Base-by-base conservation (phyloP, 2,113 vertebrate genomes). In the Eidolon helvum region DNA sequence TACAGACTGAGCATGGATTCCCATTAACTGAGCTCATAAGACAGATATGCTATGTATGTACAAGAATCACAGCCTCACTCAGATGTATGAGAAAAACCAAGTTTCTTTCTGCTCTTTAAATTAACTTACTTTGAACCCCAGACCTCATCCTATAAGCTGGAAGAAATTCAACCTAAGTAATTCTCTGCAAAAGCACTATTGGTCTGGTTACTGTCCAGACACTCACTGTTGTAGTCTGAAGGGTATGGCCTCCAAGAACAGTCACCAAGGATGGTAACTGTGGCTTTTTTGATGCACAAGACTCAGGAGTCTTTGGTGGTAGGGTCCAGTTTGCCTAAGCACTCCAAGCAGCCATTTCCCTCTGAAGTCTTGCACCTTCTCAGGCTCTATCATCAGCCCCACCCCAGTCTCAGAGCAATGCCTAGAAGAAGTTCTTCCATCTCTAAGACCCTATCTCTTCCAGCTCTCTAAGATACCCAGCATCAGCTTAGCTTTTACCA, bases 81-180 rank as follows among this genome's bases (percentile, higher is more conserved):
- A 53, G 50, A 43, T 61, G 14, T 26, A 19, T 40, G 43, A 82
- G 74, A 87, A 87, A 88, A 91, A 6, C 4, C 26, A 87, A 59
- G 19, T 90, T 66, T 55, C 45, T 53, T 57, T 94, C 89, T 53
- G 7, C 45, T 91, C 59, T 87, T 96, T 71, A 78, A 95, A 79
- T 65, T 38, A 72, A 48, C 40, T 91, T 72, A 93, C 22, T 91
- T 65, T 93, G 72, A 91, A 96, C 38, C 87, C 48, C 15, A 87
- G 50, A 74, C 3, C 30, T 72, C 22, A 87, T 77, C n/a, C 43
- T 43, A 53, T 21, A 53, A 43, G 26, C 50, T 92, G 35, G 33
- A 87, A 30, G 43, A 75, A 91, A 83, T 82, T 50, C 30, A 83
- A 38, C 16, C 10, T 45, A 87, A 50, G 26, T 66, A 50, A 50